Evolutionary conservation across 1,140 invertebrate genomes (phyloP), one percentile per base, ranked within the genome.

Genomic region (Mylabris phalerata): DNA sequence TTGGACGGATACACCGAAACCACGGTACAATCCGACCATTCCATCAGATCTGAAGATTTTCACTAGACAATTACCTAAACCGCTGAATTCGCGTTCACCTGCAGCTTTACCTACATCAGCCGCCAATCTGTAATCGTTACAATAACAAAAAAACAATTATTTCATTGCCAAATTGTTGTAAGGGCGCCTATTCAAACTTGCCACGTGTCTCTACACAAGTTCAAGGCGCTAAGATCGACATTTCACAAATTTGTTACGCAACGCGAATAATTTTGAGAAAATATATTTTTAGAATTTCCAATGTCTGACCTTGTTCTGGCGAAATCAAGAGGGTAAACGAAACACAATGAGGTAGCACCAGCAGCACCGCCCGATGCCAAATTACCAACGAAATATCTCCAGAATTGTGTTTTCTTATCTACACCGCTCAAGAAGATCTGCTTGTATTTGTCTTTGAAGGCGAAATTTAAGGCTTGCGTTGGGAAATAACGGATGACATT

Each of bases 391-490:
- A 94, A 93, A 70, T 91, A 92, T 64, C 83, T 81, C 81, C 84
- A 84, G 75, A 94, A 94, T 64, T 93, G 87, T 11, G 83, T 92
- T 59, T 90, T 86, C 75, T 94, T 93, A 77, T 94, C 88, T 43
- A 93, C 83, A 49, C 88, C 89, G 43, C 83, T 84, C 63, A 93
- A 77, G 77, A 93, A 93, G 45, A 92, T 67, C 61, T 84, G 79
- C 79, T 94, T 93, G 77, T 93, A 92, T 48, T 84, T 84, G 73
- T 95, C 92, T 75, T 96, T 96, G 79, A 96, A 96, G 60, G 93
- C 93, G 73, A 97, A 96, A 80, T 97, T 97, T 50, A 98, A 79
- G 43, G 94, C 94, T 72, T 98, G 93, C n/a, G 93, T 95, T 40
- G 94, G 94, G 80, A 96, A 96, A 71, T 96, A 96, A 74, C 85